phyloP scores from a whole-genome alignment of 1,140 invertebrate species.

The Condylostylus longicornis region DNA sequence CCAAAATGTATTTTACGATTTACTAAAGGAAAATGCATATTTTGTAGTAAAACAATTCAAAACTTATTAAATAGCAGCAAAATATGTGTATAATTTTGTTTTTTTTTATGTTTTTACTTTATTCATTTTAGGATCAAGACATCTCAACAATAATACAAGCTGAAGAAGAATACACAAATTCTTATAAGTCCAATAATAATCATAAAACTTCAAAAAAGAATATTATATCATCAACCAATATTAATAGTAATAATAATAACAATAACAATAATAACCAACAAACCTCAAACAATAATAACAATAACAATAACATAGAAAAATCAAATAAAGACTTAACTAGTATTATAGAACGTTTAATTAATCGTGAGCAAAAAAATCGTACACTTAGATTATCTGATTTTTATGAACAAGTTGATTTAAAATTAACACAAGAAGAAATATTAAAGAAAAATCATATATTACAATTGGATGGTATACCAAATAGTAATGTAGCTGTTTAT shows the following conservation, averaged over 20 bases:
- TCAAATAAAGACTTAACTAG: constrained; percentile 18
- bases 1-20: too few species aligned
- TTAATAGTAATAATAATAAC: constrained; percentile 12
- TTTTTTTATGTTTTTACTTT: constrained; percentile 2
- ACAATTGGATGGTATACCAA: constrained; percentile 20
- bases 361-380: constrained; percentile 2
- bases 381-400: constrained; percentile 5
- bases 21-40: too few species aligned
- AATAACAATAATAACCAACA: constrained; percentile 17
- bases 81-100: too few species aligned
- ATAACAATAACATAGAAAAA: not conserved
- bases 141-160: constrained; percentile 22
- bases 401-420: constrained; percentile 5
- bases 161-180: constrained; percentile 15
- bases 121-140: constrained; percentile 16
- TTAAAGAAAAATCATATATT: constrained; percentile 9
- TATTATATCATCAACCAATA: not conserved
- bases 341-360: constrained; percentile 22
- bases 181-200: constrained; percentile 20
- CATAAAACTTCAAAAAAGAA: constrained; percentile 2
- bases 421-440: constrained; percentile 4
- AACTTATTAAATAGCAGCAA: too few species aligned
- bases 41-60: too few species aligned
- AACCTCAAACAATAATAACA: constrained; percentile 1
- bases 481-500: constrained; percentile 22